These are phyloP conservation scores for Argyra leucocephala DNA, from an alignment of 2,888 invertebrate species.

Conservation along the genomic window DNA sequence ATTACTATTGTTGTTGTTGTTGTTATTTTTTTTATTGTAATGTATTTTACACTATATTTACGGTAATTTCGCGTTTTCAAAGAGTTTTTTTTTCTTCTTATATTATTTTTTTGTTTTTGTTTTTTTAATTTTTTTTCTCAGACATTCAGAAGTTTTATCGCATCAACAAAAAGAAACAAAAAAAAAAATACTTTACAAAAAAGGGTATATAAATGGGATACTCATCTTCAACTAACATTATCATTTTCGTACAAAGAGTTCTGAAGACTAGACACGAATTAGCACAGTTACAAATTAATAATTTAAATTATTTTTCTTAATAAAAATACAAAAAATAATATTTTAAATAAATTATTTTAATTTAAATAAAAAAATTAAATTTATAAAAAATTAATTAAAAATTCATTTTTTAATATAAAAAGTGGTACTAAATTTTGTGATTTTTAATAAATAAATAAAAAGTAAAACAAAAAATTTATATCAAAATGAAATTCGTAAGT, in stretches of 20 bases:
- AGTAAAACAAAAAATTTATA: neutral
- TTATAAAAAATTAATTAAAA: neutral
- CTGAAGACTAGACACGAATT: neutral
- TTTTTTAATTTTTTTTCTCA: neutral
- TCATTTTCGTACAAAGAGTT: neutral
- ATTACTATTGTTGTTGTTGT: neutral
- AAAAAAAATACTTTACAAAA: no score
- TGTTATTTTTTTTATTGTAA: neutral
- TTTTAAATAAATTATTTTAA: neutral
- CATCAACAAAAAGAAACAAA: no score
- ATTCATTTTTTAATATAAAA: neutral
- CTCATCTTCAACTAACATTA: conserved; percentile 1
- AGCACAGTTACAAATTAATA: neutral
- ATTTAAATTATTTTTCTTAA: neutral
- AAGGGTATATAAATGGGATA: neutral
- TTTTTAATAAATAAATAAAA: neutral
- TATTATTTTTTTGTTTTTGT: neutral
- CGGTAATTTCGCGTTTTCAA: neutral
- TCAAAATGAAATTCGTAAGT: conserved; percentile 6
- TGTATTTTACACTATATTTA: conserved; percentile 6
- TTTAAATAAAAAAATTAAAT: neutral
- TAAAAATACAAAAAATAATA: neutral
- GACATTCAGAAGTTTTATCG: neutral
- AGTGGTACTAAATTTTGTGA: neutral
- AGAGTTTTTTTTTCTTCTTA: neutral